Evolutionary conservation across 2,797 vertebrate species (phyloP).

Genomic region (Acrossocheilus wenchowensis): DNA sequence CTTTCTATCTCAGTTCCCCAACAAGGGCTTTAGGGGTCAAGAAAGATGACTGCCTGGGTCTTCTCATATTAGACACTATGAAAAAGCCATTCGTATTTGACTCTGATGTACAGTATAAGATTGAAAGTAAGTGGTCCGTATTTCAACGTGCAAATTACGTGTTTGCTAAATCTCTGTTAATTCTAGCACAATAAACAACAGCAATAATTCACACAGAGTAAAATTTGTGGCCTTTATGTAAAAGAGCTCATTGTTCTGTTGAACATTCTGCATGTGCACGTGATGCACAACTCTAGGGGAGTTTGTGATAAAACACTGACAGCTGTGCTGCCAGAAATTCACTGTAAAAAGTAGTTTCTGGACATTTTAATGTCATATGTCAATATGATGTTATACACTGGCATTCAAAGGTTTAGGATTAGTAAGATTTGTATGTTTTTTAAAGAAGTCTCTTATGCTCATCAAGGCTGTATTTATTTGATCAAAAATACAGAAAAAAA

Average conservation of each 20-base stretch:
- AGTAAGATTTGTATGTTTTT: not conserved
- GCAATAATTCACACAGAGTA: slow-evolving; percentile 60
- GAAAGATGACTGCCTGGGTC: not conserved
- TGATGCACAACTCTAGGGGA: slow-evolving; percentile 48
- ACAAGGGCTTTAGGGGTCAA: not conserved
- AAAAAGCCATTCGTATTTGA: slow-evolving; percentile 8
- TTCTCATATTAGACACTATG: not conserved
- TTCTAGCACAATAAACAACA: slow-evolving; percentile 67
- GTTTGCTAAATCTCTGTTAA: slow-evolving; percentile 69
- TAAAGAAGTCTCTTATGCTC: not conserved
- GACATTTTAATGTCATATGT: not conserved
- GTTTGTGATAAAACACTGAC: not conserved
- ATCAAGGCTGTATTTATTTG: not conserved
- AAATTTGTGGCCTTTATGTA: slow-evolving; percentile 68
- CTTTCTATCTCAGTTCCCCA: not conserved
- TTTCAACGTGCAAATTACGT: slow-evolving; percentile 48
- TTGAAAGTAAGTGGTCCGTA: slow-evolving; percentile 34
- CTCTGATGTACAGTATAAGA: slow-evolving; percentile 22
- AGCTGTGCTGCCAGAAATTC: not conserved
- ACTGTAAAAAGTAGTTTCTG: not conserved
- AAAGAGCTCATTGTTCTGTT: slow-evolving; percentile 73
- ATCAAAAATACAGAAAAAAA: too few relatives aligned
- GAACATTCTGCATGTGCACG: slow-evolving; percentile 59
- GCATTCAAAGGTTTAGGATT: not conserved
- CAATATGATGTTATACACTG: not conserved